Evolutionary conservation across 2,113 vertebrate species (phyloP).

Genomic region (Solenodon paradoxus): DNA sequence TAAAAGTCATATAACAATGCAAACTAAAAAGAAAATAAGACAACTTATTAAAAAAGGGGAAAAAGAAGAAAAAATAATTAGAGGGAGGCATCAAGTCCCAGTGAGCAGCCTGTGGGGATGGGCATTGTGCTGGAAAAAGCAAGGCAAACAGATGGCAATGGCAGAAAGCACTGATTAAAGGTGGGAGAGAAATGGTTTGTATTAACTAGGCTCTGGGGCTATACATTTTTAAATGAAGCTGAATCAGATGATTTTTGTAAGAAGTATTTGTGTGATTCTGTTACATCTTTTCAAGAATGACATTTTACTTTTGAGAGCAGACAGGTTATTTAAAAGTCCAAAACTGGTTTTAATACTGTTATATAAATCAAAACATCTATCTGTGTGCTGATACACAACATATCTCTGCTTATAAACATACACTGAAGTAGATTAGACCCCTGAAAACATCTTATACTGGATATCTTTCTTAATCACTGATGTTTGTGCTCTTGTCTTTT

Average conservation of each 20-base stretch:
- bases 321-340: background rate
- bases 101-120: conserved; percentile 13
- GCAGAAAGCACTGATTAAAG: background rate
- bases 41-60: too few species aligned
- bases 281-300: background rate
- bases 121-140: background rate
- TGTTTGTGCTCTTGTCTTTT: conserved; percentile 10
- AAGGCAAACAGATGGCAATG: conserved; percentile 1
- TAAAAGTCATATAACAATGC: too few species aligned
- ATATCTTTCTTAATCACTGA: background rate
- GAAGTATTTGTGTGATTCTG: background rate
- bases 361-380: background rate
- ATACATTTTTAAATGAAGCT: background rate
- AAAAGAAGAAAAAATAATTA: too few species aligned
- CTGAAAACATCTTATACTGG: background rate
- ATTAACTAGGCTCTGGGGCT: background rate
- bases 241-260: background rate
- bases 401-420: background rate
- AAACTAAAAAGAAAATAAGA: too few species aligned
- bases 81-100: background rate
- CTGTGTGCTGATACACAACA: background rate
- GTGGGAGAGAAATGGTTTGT: background rate
- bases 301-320: conserved; percentile 13
- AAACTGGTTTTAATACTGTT: background rate
- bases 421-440: background rate